Evolutionary conservation across 2,113 vertebrate genomes (phyloP), one percentile per base, ranked within the genome.

Genomic region (Natator depressus): DNA sequence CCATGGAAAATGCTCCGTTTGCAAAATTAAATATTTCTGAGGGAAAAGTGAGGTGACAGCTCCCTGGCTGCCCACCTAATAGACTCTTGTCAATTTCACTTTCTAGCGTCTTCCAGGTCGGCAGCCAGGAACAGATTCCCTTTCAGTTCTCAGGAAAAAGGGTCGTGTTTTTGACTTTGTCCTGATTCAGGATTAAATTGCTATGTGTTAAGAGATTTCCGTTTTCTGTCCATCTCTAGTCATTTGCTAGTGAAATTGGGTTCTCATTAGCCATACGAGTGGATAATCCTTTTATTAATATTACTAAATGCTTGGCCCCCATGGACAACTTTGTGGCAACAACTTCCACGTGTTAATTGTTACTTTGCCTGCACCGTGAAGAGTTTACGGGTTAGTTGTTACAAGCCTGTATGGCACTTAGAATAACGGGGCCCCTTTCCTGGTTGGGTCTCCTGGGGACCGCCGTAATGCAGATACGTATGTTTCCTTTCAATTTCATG

Each of bases 21-120:
- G 92, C 90, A 79, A 91, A 94, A 91, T 50, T 76, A 82, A 29
- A 89, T 80, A 29, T 93, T 95, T 94, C 94, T 89, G 89, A 76
- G 85, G 91, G 84, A 84, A 95, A 78, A 46, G 20, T 27, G 27
- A 89, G 89, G 76, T 1, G 82, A 89, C 25, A 89, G 57, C 87
- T 97, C 54, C 57, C 90, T 53, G 82, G 47, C 53, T 11, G 20
- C 9, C 35, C 8, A 19, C 20, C 17, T 72, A 22, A 72, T 38
- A 38, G 17, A 17, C 17, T 38, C 65, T 72, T 72, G 65, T 72
- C 35, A 22, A 69, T 69, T n/a, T n/a, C 65, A 69, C 35, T 72
- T 72, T 69, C 65, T 38, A 89, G 50, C 81, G 50, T 4, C 38
- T 89, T 47, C n/a, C 69, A 94, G 84, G 91, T 89, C 76, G 85